Base-by-base conservation (phyloP, 2,113 vertebrate species). In the Electrona antarctica region DNA sequence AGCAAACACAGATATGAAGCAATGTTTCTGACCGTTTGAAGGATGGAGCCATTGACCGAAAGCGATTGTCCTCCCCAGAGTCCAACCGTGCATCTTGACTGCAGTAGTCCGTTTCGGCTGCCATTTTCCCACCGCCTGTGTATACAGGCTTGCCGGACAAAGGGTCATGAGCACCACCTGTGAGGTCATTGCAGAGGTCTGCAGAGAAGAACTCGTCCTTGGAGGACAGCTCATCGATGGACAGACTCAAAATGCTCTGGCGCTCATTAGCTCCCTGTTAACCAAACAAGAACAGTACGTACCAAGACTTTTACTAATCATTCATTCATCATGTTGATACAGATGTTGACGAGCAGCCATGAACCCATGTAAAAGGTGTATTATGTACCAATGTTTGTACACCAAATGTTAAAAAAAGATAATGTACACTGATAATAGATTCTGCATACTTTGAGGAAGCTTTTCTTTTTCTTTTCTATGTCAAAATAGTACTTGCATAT, bases 211-310 rank as follows among this genome's bases (percentile, higher is more conserved):
- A 64, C 56, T 89, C 88, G 50, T 88, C 88, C 55, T 76, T 85
- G 60, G 88, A 89, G 7, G 88, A 89, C 1, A 86, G 72, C 64
- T 88, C 88, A 54, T 86, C 86, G 21, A 88, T 60, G 48, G 88
- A 88, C 6, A 82, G 80, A 52, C 85, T 88, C 49, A 87, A 78
- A 47, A 89, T 78, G 47, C 88, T 88, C 68, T 82, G 85, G 11
- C 82, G 73, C 33, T 81, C 88, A 46, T 78, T 76, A 58, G 61
- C 69, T 45, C 70, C 78, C 6, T 68, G 82, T 13, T 7, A 14
- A 49, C 61, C 13, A 49, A 5, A 54, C 9, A 11, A 13, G 13
- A 6, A 54, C 12, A 13, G 33, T 7, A n/a, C 49, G 7, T 50
- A 50, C 49, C 49, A 50, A 50, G 49, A 50, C 7, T 11, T 50